phyloP scores from a whole-genome alignment of 2,797 vertebrate genomes.

The Tolypeutes matacus region DNA sequence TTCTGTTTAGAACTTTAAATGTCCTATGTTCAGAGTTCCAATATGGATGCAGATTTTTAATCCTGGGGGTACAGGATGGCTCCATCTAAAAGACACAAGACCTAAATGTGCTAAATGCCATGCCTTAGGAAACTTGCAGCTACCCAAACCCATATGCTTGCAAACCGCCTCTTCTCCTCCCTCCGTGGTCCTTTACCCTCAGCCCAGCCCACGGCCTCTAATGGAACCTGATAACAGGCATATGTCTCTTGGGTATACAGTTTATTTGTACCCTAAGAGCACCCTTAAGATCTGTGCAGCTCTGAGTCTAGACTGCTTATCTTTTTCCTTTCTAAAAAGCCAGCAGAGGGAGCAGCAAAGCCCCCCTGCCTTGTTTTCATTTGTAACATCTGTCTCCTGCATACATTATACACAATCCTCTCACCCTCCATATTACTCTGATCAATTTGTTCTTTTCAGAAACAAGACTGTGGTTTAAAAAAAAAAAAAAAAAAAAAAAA shows the following conservation, averaged over 20 bases:
- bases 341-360: slow-evolving; percentile 65
- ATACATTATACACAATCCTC: neutral
- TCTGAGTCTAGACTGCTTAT: neutral
- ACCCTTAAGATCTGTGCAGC: neutral
- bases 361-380: slow-evolving; percentile 43
- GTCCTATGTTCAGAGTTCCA: neutral
- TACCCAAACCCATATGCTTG: neutral
- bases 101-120: neutral
- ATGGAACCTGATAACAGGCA: neutral
- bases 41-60: neutral
- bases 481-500: neutral
- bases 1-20: neutral
- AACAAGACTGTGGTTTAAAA: slow-evolving; percentile 46
- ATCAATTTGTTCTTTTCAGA: slow-evolving; percentile 76
- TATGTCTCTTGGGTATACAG: neutral
- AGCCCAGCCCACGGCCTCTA: neutral
- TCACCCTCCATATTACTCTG: slow-evolving; percentile 18
- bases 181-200: accelerated
- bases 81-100: neutral
- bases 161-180: neutral
- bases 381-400: slow-evolving; percentile 34
- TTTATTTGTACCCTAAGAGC: neutral
- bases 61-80: neutral
- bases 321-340: neutral
- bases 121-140: neutral